Percentiles rank a stretch among this genome's conserved stretches.
phyloP scores from a whole-genome alignment of 2,888 invertebrate genomes.

The Archips xylosteana region DNA sequence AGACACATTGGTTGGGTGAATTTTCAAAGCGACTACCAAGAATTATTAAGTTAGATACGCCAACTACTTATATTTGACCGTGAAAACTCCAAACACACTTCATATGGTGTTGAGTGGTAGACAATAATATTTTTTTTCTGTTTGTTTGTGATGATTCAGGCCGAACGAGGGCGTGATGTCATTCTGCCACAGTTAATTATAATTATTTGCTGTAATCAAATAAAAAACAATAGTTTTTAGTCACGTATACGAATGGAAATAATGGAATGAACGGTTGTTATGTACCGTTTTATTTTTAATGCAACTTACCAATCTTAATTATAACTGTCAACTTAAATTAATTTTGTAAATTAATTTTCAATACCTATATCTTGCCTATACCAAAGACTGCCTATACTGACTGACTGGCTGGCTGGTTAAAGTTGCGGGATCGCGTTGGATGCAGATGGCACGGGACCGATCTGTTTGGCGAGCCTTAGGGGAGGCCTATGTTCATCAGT shows the following conservation, averaged over 20 bases:
- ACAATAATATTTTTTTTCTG: constrained; percentile 37
- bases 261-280: neutral
- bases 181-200: constrained; percentile 42
- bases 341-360: neutral
- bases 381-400: too few species aligned
- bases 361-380: too few species aligned
- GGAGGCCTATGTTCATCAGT: too few species aligned
- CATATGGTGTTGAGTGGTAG: neutral
- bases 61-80: neutral
- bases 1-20: too few species aligned
- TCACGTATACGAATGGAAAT: neutral
- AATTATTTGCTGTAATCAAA: constrained; percentile 33
- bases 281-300: neutral
- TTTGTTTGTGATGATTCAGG: constrained; percentile 37
- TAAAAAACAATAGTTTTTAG: constrained; percentile 29
- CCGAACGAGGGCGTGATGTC: constrained; percentile 36
- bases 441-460: too few species aligned
- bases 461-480: too few species aligned
- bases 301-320: neutral
- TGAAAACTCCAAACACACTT: neutral
- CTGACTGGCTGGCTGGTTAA: too few species aligned
- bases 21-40: too few species aligned
- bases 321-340: neutral
- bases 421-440: too few species aligned
- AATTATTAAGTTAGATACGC: too few species aligned